A percentile compares a stretch with the other conserved stretches of the same genome.
Evolutionary conservation across 1,140 invertebrate species (phyloP).

Genomic region (Trissolcus basalis): DNA sequence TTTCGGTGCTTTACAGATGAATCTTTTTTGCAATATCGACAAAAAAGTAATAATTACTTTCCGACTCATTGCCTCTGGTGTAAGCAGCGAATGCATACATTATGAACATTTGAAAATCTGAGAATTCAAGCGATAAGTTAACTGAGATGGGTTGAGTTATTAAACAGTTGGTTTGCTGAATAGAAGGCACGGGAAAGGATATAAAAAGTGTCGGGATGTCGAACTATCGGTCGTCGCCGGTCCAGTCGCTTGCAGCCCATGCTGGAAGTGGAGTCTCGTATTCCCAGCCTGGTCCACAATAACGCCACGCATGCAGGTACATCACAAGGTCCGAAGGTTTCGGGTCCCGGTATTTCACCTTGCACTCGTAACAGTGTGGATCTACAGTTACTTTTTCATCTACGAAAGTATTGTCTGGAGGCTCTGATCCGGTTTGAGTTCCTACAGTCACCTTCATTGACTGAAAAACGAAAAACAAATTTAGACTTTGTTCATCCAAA

Average conservation of each 20-base stretch:
- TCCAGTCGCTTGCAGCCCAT: slow-evolving; percentile 91
- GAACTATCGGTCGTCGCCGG: slow-evolving; percentile 75
- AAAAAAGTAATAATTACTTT: no score
- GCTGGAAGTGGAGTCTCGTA: slow-evolving; percentile 91
- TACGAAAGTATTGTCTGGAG: slow-evolving; percentile 82
- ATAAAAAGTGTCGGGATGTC: slow-evolving; percentile 64
- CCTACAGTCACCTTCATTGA: slow-evolving; percentile 83
- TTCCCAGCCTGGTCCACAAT: slow-evolving; percentile 92
- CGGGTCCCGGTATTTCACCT: slow-evolving; percentile 92
- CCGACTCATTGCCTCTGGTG: no score
- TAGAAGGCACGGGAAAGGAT: slow-evolving; percentile 77
- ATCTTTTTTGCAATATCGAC: no score
- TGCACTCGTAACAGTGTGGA: slow-evolving; percentile 94
- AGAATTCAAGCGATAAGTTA: background rate
- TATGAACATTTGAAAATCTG: background rate
- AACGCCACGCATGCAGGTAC: slow-evolving; percentile 96
- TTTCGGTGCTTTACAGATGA: no score
- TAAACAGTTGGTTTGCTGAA: slow-evolving; percentile 30
- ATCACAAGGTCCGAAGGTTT: slow-evolving; percentile 93
- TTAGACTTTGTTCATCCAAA: background rate
- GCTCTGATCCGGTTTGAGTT: slow-evolving; percentile 87
- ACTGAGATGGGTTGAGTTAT: background rate
- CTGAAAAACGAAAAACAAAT: slow-evolving; percentile 26
- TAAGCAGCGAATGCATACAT: no score
- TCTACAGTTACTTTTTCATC: slow-evolving; percentile 87